These are phyloP conservation scores for Mylabris sibirica DNA, from an alignment of 2,888 invertebrate species.

Conservation along the genomic window DNA sequence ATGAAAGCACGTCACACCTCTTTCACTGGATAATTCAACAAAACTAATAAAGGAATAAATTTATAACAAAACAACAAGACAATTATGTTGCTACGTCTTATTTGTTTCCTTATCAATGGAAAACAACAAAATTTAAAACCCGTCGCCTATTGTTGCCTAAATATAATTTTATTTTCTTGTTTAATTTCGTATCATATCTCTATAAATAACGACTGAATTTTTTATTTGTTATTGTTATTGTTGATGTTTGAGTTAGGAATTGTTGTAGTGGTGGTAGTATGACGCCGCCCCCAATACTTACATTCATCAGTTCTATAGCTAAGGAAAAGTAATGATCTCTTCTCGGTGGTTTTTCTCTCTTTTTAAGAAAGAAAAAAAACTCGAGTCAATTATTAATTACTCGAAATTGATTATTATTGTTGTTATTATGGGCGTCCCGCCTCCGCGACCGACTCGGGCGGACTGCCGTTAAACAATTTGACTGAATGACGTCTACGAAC, in stretches of 20 bases:
- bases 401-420: not conserved
- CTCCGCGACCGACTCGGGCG: conserved; percentile 33
- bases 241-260: conserved; percentile 14
- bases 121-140: not conserved
- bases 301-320: conserved; percentile 49
- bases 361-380: too few species aligned
- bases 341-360: too few species aligned
- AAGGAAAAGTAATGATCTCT: conserved; percentile 13
- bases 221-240: not conserved
- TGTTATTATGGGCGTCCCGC: conserved; percentile 25
- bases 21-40: conserved; percentile 8
- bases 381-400: not conserved
- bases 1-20: conserved; percentile 17
- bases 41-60: not conserved
- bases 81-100: conserved; percentile 22
- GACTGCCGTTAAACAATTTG: conserved; percentile 33
- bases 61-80: conserved; percentile 16
- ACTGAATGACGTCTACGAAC: conserved; percentile 36
- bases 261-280: conserved; percentile 25
- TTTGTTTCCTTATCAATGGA: not conserved
- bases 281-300: conserved; percentile 40
- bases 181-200: not conserved
- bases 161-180: not conserved
- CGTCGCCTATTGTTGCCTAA: not conserved
- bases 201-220: not conserved